Evolutionary conservation across 2,797 vertebrate genomes (phyloP), one percentile per base, ranked within the genome.

Genomic region (Adelosebastes latens): DNA sequence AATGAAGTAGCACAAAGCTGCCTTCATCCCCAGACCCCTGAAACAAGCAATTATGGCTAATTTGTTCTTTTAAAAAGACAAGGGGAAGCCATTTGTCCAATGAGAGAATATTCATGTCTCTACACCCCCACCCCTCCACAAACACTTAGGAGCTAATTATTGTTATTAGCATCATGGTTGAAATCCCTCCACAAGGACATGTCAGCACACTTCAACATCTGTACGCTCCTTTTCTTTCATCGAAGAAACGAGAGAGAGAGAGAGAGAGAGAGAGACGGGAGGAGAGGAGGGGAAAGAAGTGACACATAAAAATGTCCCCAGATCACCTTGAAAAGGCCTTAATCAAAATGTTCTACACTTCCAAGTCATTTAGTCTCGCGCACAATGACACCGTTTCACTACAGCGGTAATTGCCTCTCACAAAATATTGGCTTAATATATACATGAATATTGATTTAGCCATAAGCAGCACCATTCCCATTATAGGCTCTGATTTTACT

Each of bases 151-250:
- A 94, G 93, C 94, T 96, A 96, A 96, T 96, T 96, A 96, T 96
- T 96, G 95, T 96, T 96, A 96, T 96, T 96, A 96, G 89, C 95
- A 95, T 95, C 95, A 96, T 94, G 94, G 94, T 95, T 96, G 95
- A 96, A 94, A 95, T 96, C 94, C 91, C 91, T 94, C 92, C 86
- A 93, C 95, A 96, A 96, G 96, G 96, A 95, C 96, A 93, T 95
- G 94, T 95, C 95, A 95, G 92, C 93, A 89, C 93, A 91, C 94
- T 94, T 94, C 87, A 93, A 93, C 93, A 93, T 94, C 87, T 92
- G 89, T 83, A 92, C 88, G 88, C 89, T 82, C 89, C 77, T 77
- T 84, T 84, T 75, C 82, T 77, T 76, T 88, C 84, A 82, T 89
- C 75, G 73, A 88, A 89, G 84, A 77, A 81, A 77, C 66, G 6